Base-by-base conservation (phyloP, 1,140 invertebrate species). In the Tyrophagus putrescentiae region DNA sequence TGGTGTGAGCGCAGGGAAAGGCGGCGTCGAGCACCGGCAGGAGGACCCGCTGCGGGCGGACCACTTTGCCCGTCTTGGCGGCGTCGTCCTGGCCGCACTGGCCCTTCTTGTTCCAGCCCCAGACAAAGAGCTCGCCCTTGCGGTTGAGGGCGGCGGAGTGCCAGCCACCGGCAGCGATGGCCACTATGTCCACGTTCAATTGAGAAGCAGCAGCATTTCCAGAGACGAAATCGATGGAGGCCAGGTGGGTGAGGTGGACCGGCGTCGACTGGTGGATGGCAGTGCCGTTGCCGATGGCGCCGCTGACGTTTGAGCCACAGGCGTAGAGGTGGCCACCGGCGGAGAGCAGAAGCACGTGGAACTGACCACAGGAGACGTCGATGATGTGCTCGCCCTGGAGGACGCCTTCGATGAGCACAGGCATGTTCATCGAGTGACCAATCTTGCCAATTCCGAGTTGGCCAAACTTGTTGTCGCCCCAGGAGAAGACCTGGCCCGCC, bases 391-490 rank as follows among this genome's bases (percentile, higher is more conserved):
- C 48, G n/a, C 18, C 18, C n/a, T n/a, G n/a, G n/a, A n/a, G n/a
- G 13, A 54, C 11, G 1, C 16, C 1, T 11, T 28, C 13, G 7
- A 54, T 33, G 3, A 54, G 39, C 39, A 25, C 11, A 21, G 52
- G 52, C 25, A 34, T 54, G 27, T 27, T 27, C 3, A 33, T 13
- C 16, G n/a, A 11, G 4, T 21, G 27, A 11, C n/a, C 13, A 11
- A n/a, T 27, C n/a, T 27, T 13, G 3, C 13, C 9, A n/a, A 54
- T 23, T n/a, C 52, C 52, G 1, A 54, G 13, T 54, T 54, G 52
- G 39, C 52, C 52, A 31, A 54, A 54, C 39, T 23, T 13, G 39
- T 54, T 54, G 11, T 54, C 52, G 3, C 52, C 52, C 52, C 52
- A 54, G 9, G 52, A 54, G 11, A 18, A 54, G 13, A 31, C 32